Conservation (phyloP, 2,797 vertebrate genomes). For the Anguilla obscura region DNA sequence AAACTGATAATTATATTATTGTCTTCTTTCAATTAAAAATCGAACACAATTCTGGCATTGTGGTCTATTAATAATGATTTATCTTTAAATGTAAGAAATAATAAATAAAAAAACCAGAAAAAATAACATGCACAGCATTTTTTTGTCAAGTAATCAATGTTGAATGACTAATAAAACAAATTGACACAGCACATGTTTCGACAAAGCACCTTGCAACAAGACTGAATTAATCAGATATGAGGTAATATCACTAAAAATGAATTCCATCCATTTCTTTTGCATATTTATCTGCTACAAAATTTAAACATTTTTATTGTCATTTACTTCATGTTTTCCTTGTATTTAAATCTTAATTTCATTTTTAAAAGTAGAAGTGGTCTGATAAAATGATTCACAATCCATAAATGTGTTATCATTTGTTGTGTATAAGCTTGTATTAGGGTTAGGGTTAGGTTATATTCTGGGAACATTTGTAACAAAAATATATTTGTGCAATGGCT, state of each 20-base stretch:
- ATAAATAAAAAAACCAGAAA: no score
- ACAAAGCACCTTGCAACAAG: background rate
- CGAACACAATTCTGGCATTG: background rate
- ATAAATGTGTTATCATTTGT: background rate
- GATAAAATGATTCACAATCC: background rate
- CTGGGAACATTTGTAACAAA: background rate
- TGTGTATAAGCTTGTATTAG: background rate
- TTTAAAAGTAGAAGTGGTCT: background rate
- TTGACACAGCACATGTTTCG: background rate
- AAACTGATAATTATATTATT: no score
- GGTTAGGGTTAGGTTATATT: background rate
- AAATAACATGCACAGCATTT: background rate
- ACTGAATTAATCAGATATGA: background rate
- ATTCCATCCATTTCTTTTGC: background rate
- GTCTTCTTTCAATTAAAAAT: no score
- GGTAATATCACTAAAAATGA: background rate
- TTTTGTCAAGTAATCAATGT: background rate
- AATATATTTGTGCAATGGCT: background rate
- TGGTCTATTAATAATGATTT: background rate
- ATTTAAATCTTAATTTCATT: background rate
- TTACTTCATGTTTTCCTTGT: background rate
- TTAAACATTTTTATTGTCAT: background rate
- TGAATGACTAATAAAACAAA: background rate
- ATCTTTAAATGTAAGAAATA: no score
- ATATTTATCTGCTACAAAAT: background rate